Base-by-base conservation (phyloP, 2,888 invertebrate species). In the Oligia strigilis region DNA sequence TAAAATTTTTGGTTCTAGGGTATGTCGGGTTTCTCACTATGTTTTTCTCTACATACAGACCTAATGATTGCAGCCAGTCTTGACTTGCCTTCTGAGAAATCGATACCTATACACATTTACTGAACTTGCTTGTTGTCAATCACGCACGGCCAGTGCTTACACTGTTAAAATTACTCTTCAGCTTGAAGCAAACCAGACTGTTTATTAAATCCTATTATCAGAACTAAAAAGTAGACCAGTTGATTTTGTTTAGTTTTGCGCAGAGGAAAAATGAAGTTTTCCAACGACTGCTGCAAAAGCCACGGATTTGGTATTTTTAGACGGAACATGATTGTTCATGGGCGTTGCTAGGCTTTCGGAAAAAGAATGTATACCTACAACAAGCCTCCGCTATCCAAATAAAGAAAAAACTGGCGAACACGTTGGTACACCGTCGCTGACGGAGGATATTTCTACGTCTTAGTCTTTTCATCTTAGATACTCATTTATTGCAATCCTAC, bases 171-270 rank as follows among this genome's bases (percentile, higher is more conserved):
- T 80, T 36, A 72, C 52, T 62, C 19, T 43, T 65, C 70, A 75
- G 40, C 49, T 70, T 73, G 66, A 76, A 76, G 66, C 43, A 71
- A 85, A 85, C 58, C 81, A 83, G 75, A 85, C 52, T 75, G 64
- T 69, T 72, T 60, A 72, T 49, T 52, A 29, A 43, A 65, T 65
- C 6, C 49, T 58, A 69, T 40, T 67, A 64, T 49, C 64, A 17
- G 6, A 52, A 17, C 52, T 65, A 65, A 64, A 75, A 80, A 55
- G 52, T 9, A 64, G n/a, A 82, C 17, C 4, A 36, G 58, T 70
- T 66, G 14, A 65, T 83, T 75, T 75, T 81, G 70, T 81, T 76
- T 70, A 52, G 19, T 52, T 83, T 71, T 14, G n/a, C 55, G 23
- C 14, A 46, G 29, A 40, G 19, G n/a, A 69, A 82, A 46, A 19